Conservation (phyloP, 1,140 invertebrate species). For the Sminthurides bifidus region DNA sequence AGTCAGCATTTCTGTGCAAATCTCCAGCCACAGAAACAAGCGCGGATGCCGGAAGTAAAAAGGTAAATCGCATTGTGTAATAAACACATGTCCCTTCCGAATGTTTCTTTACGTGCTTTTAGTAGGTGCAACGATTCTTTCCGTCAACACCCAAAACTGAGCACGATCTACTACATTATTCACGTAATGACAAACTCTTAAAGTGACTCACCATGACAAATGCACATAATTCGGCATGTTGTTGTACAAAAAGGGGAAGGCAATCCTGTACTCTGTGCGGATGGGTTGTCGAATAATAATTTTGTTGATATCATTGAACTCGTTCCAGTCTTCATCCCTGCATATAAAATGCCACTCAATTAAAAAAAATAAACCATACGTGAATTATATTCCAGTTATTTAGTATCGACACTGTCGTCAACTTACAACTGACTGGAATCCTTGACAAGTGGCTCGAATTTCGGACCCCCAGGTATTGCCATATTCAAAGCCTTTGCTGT, state of each 20-base stretch:
- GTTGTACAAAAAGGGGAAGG: slow-evolving; percentile 98
- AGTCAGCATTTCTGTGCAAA: slow-evolving; percentile 1
- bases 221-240: slow-evolving; percentile 95
- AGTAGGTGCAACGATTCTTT: slow-evolving; percentile 6
- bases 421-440: slow-evolving; percentile 82
- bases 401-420: not conserved
- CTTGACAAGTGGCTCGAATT: slow-evolving; percentile 98
- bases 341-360: slow-evolving; percentile 26
- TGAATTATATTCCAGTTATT: not conserved
- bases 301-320: slow-evolving; percentile 99
- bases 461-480: slow-evolving; percentile 99
- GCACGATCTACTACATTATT: slow-evolving; percentile 5
- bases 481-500: slow-evolving; percentile 99
- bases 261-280: slow-evolving; percentile 96
- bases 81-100: not conserved
- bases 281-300: slow-evolving; percentile 98
- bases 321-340: slow-evolving; percentile 99
- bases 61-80: not conserved
- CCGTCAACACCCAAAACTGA: slow-evolving; percentile 11
- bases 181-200: not conserved
- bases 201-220: slow-evolving; percentile 67
- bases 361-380: not conserved
- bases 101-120: slow-evolving; percentile 19
- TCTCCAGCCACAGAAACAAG: not conserved
- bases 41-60: not conserved